These are phyloP conservation scores for Hydractinia echinata DNA, from an alignment of 30 jellyfish, hydroid and myxozoan genomes.

Conservation along the genomic window DNA sequence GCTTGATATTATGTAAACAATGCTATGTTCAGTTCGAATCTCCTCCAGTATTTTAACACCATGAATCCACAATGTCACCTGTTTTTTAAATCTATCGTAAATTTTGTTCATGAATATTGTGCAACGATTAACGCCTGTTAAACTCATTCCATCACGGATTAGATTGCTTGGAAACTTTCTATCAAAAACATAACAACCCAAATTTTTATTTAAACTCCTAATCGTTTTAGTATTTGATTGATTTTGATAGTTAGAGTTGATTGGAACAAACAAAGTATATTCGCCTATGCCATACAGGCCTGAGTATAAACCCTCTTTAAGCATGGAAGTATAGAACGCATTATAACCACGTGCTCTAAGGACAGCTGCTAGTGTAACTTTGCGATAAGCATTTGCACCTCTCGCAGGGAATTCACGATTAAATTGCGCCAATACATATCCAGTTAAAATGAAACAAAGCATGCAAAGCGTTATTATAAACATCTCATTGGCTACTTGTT, in stretches of 20 bases:
- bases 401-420: too few relatives aligned
- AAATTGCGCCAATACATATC: too few relatives aligned
- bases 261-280: constrained; percentile 8
- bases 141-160: constrained; percentile 7
- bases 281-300: constrained; percentile 16
- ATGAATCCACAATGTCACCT: constrained; percentile 3
- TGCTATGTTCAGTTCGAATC: background rate
- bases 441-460: too few relatives aligned
- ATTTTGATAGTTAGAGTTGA: background rate
- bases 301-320: background rate
- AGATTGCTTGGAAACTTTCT: background rate
- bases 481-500: too few relatives aligned
- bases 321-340: background rate
- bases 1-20: background rate
- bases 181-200: background rate
- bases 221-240: background rate
- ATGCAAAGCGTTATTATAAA: too few relatives aligned
- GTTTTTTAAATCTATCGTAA: background rate
- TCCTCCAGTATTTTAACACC: background rate
- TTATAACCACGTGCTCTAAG: constrained; percentile 1
- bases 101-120: background rate
- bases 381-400: background rate
- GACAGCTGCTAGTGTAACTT: background rate
- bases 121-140: background rate
- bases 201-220: background rate